Percentiles rank a stretch among this genome's conserved stretches.
These are phyloP conservation scores for Rhagologus leucostigma DNA, from an alignment of 2,113 vertebrate species.

Conservation along the genomic window DNA sequence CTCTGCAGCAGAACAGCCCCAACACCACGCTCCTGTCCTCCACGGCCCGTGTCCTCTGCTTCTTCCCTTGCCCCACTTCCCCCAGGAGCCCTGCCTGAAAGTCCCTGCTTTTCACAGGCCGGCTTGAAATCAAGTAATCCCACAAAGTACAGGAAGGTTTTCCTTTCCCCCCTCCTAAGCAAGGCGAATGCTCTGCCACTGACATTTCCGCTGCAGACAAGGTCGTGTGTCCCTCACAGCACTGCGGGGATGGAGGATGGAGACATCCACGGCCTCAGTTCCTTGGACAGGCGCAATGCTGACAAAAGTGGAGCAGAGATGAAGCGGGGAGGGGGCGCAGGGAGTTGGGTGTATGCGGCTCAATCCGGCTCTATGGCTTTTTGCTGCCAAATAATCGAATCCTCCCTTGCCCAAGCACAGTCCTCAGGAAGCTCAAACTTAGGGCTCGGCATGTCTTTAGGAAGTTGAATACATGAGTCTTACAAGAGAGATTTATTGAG, in stretches of 20 bases:
- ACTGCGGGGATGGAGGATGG: not conserved
- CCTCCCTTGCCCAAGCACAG: not conserved
- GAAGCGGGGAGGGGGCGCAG: not conserved
- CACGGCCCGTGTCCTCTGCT: not conserved
- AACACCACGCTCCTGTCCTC: not conserved
- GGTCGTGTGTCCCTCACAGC: not conserved
- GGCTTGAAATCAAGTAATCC: not conserved
- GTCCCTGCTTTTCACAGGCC: not conserved
- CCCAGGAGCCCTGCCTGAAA: not conserved
- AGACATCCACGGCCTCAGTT: not conserved
- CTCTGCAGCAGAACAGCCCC: not conserved
- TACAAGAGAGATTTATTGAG: conserved; percentile 40
- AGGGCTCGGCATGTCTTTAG: not conserved
- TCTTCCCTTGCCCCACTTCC: not conserved
- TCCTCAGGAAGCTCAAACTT: not conserved
- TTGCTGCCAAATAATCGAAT: not conserved
- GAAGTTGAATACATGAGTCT: conserved; percentile 48
- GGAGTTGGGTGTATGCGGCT: not conserved
- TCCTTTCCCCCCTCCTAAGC: not conserved
- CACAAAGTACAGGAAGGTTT: not conserved
- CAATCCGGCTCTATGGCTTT: not conserved
- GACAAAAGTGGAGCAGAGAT: conserved; percentile 22
- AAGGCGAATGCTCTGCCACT: not conserved
- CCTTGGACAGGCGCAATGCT: conserved; percentile 24
- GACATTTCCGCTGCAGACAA: not conserved